These are phyloP conservation scores for Melieria crassipennis DNA, from an alignment of 2,888 invertebrate genomes.

Conservation along the genomic window DNA sequence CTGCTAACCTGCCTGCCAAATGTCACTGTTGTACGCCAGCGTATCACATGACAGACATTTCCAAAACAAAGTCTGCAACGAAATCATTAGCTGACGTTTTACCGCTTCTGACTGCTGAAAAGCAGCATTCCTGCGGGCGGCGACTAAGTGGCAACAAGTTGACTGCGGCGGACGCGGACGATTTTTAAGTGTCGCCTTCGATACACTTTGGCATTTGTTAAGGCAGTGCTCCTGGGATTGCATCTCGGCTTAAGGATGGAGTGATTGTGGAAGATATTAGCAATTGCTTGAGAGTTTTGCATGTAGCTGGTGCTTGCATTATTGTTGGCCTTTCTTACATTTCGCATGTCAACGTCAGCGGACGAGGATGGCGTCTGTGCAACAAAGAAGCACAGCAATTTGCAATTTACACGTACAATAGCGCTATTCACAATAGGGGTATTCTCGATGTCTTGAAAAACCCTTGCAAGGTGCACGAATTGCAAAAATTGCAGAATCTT, in stretches of 20 bases:
- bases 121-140: constrained; percentile 14
- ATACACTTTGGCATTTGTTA: constrained; percentile 60
- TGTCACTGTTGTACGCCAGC: constrained; percentile 25
- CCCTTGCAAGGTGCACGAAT: too few relatives aligned
- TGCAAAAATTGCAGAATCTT: too few relatives aligned
- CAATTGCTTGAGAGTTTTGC: constrained; percentile 7
- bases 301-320: background rate
- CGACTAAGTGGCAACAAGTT: constrained; percentile 14
- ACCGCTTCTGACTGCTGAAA: constrained; percentile 19
- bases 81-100: constrained; percentile 38
- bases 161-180: constrained; percentile 12
- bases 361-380: background rate
- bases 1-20: constrained; percentile 23
- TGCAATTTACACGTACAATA: background rate
- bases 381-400: background rate
- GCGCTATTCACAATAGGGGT: too few relatives aligned
- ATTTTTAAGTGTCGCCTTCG: constrained; percentile 54
- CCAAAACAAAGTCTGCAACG: constrained; percentile 33
- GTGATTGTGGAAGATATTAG: constrained; percentile 11
- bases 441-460: too few relatives aligned
- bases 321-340: background rate
- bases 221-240: constrained; percentile 39
- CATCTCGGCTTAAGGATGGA: background rate
- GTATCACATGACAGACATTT: constrained; percentile 18
- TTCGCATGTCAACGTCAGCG: too few relatives aligned